Conservation (phyloP, 2,113 vertebrate species). For the Athene noctua region DNA sequence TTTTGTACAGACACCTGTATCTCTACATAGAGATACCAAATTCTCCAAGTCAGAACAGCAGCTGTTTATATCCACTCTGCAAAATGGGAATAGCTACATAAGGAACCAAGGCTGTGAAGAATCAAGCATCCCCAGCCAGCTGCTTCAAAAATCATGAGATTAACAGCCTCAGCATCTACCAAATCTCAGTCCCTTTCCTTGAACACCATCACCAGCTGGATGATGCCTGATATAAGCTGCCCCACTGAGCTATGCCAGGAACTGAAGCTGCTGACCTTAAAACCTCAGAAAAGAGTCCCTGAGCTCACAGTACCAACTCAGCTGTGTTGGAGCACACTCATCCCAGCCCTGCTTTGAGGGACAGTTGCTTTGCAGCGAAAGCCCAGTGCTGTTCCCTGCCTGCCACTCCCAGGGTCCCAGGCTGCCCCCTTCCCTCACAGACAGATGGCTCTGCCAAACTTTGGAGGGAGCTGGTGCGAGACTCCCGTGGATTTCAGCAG, state of each 20-base stretch:
- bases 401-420: fast-evolving
- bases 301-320: not conserved
- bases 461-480: fast-evolving
- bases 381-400: not conserved
- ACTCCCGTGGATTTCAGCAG: not conserved
- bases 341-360: not conserved
- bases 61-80: not conserved
- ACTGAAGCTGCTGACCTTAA: not conserved
- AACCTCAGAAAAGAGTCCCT: not conserved
- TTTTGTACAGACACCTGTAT: not conserved
- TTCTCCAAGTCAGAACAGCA: not conserved
- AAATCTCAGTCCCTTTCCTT: not conserved
- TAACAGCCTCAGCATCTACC: not conserved
- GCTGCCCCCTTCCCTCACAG: not conserved
- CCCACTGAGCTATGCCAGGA: not conserved
- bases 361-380: not conserved
- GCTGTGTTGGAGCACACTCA: not conserved
- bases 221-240: not conserved
- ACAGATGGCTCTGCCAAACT: not conserved
- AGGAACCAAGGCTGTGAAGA: not conserved
- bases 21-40: not conserved
- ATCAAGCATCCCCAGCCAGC: not conserved
- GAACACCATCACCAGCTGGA: not conserved
- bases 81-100: not conserved
- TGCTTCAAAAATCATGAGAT: not conserved